These are phyloP conservation scores for Toxotes jaculatrix DNA, from an alignment of 2,113 vertebrate genomes.

Conservation along the genomic window DNA sequence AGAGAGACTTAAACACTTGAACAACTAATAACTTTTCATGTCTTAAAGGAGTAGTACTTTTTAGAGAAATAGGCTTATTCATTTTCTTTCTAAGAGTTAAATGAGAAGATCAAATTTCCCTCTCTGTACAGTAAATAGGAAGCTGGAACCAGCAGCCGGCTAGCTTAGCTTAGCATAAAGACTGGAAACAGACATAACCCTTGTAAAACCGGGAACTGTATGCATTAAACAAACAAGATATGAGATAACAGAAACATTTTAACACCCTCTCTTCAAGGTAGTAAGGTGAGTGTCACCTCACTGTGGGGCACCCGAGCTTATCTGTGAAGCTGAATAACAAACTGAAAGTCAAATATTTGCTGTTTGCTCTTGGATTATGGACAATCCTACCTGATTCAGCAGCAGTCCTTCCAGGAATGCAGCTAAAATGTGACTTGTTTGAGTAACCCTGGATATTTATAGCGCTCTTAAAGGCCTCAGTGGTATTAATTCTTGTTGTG, in stretches of 20 bases:
- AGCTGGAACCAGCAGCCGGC: not conserved
- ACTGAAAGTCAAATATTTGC: slow-evolving; percentile 65
- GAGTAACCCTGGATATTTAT: slow-evolving; percentile 44
- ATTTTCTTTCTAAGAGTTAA: not conserved
- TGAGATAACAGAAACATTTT: slow-evolving; percentile 1
- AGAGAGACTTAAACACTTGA: not conserved
- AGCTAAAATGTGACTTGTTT: slow-evolving; percentile 29
- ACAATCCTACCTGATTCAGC: not conserved
- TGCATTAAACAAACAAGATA: not conserved
- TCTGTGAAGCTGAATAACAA: slow-evolving; percentile 28
- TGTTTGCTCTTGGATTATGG: slow-evolving; percentile 38
- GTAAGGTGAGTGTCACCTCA: not conserved
- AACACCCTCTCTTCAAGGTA: not conserved
- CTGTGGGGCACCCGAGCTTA: slow-evolving; percentile 26
- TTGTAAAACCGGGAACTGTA: not conserved
- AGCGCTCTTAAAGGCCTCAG: slow-evolving; percentile 30
- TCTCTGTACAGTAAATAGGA: not conserved
- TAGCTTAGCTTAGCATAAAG: not conserved
- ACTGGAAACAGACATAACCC: not conserved
- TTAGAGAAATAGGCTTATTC: not conserved
- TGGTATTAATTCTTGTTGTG: slow-evolving; percentile 1
- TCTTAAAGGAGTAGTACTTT: not conserved
- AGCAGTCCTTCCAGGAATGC: not conserved
- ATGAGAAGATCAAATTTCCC: not conserved
- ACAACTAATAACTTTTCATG: not conserved